Base-by-base conservation (phyloP, 2,888 invertebrate species). In the Pterostichus madidus region DNA sequence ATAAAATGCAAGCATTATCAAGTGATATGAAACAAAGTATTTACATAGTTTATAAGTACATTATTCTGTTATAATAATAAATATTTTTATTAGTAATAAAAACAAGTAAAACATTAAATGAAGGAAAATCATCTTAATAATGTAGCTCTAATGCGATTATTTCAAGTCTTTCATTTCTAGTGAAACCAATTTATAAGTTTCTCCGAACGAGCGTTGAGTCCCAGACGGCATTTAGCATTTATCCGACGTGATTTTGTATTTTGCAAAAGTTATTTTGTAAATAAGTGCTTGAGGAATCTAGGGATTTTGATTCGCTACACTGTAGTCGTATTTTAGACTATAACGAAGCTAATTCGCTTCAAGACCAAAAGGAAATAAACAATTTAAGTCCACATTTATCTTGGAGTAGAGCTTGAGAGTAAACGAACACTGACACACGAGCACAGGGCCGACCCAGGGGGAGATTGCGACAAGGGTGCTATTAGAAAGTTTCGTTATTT, bases 311-410 rank as follows among this genome's bases (percentile, higher is more conserved):
- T 78, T 78, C 46, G 46, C 79, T 78, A 79, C 44, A 79, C 2
- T 79, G 35, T 52, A 53, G 35, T 59, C 24, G 59, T 17, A 15
- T 39, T 59, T 13, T n/a, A 79, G 61, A 31, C 61, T 46, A 61
- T 79, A 79, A 79, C 79, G 64, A 79, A 64, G 79, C 79, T 79
- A 79, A 79, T 79, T 79, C 64, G 64, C 49, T 79, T 49, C 44
- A 79, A 79, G 79, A 79, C 61, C 79, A 79, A 79, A 79, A 56
- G 79, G 79, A 79, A 64, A 79, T 79, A 79, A 64, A 79, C 79
- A 79, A 79, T 79, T 79, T 79, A 79, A 79, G 61, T 79, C 61
- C 64, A 46, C 79, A 79, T 79, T 79, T 79, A 79, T 79, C 64
- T 61, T 79, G 32, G 44, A 79, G 61, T 44, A 49, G 24, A 10